These are phyloP conservation scores for Parazoanthus atlanticus DNA, from an alignment of 92 coral and sea anemone genomes.

Conservation along the genomic window DNA sequence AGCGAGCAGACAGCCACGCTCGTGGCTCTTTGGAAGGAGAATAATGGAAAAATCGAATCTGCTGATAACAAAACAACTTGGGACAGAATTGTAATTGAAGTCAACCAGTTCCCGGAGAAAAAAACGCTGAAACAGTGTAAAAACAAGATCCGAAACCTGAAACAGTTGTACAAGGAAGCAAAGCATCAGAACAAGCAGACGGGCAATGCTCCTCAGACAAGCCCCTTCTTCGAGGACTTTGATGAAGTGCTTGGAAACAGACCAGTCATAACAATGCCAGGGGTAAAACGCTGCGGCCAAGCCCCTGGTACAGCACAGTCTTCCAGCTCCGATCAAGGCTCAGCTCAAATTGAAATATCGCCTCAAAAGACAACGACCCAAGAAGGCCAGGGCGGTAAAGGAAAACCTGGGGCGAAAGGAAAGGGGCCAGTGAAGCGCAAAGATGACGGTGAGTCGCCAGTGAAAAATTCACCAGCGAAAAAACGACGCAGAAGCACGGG, in stretches of 20 bases:
- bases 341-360: constrained; percentile 10
- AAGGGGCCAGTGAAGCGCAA: constrained; percentile 18
- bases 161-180: constrained; percentile 27
- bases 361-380: constrained; percentile 8
- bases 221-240: constrained; percentile 11
- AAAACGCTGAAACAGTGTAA: constrained; percentile 26
- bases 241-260: constrained; percentile 23
- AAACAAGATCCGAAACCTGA: not conserved
- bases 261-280: constrained; percentile 41
- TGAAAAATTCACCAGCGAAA: constrained; percentile 12
- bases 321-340: constrained; percentile 3
- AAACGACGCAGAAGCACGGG: constrained; percentile 19
- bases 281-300: constrained; percentile 24
- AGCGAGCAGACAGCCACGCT: constrained; percentile 14
- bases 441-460: constrained; percentile 4
- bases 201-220: constrained; percentile 21
- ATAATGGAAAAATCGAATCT: not conserved
- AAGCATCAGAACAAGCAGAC: constrained; percentile 30
- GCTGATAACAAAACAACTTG: not conserved
- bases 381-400: constrained; percentile 8
- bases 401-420: constrained; percentile 3
- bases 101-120: constrained; percentile 18
- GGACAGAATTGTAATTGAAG: not conserved
- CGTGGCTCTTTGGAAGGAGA: constrained; percentile 20
- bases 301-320: not conserved